Evolutionary conservation across 92 coral and sea anemone genomes (phyloP).

Genomic region (Blastomussa wellsi): DNA sequence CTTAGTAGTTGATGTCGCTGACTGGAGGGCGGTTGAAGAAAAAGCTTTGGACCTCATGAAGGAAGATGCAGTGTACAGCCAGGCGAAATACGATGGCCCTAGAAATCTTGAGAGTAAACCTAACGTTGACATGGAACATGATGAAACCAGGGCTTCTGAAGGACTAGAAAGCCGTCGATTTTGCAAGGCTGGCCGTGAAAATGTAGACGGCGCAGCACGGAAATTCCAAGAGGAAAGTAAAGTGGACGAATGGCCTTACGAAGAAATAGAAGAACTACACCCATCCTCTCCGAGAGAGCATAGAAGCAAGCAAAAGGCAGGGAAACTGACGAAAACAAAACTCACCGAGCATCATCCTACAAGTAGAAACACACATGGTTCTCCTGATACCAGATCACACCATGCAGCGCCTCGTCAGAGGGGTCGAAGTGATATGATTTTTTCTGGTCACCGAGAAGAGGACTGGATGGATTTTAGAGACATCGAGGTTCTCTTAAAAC

Average conservation of each 20-base stretch:
- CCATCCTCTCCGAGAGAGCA: not conserved
- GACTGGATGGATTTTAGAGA: conserved; percentile 34
- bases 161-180: no score
- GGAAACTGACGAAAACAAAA: not conserved
- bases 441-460: conserved; percentile 14
- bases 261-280: not conserved
- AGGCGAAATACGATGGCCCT: conserved; percentile 17
- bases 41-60: not conserved
- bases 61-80: not conserved
- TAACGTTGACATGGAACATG: not conserved
- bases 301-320: not conserved
- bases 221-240: not conserved
- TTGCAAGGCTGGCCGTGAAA: not conserved
- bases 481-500: conserved; percentile 3
- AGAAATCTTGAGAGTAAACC: no score
- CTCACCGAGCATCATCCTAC: not conserved
- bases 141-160: not conserved
- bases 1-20: conserved; percentile 1
- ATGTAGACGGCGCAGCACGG: not conserved
- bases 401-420: not conserved
- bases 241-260: conserved; percentile 15
- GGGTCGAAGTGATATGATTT: not conserved
- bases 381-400: not conserved
- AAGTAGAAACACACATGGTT: not conserved
- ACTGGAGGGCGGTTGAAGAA: conserved; percentile 15